Base-by-base conservation (phyloP, 1,140 invertebrate genomes). In the Scaptomyza pallida region DNA sequence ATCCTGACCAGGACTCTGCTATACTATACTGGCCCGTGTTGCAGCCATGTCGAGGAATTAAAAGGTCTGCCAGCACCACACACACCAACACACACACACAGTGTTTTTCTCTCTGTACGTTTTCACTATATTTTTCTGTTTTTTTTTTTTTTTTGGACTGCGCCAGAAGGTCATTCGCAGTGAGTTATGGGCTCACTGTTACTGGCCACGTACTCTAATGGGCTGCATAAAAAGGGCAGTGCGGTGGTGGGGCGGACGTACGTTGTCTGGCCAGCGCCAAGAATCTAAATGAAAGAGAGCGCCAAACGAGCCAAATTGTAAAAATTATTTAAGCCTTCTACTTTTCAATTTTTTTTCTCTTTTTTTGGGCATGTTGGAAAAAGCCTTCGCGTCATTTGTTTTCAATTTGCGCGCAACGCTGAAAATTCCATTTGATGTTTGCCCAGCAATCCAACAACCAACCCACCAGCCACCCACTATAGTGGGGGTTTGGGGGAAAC, bases 351-450 rank as follows among this genome's bases (percentile, higher is more conserved):
- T 37, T 35, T 23, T 9, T 13, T 21, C 13, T 5, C 23, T 55
- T 43, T 13, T 61, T 52, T 61, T 43, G 30, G 23, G 51, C n/a
- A n/a, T 12, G 33, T 12, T 35, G 40, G 33, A 55, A 55, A 64
- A 65, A 55, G 79, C 77, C 74, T 78, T 73, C 50, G 77, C 81
- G 67, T 71, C 81, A 86, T 88, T 86, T 88, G 81, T 88, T 86
- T 86, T 86, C 81, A 86, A 86, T 86, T 86, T 86, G 81, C 71
- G 70, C 71, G 68, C 75, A 55, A 60, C 67, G 56, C 63, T 67
- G 80, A 68, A 44, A 64, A 76, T 78, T 63, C 54, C 65, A 79
- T 75, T 75, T 75, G 77, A 85, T 81, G 72, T 73, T 83, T 61
- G 40, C 68, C 68, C 47, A 10, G 12, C 33, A 37, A n/a, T 5